These are phyloP conservation scores for Seira sanloemensis DNA, from an alignment of 2,888 invertebrate species.

Conservation along the genomic window DNA sequence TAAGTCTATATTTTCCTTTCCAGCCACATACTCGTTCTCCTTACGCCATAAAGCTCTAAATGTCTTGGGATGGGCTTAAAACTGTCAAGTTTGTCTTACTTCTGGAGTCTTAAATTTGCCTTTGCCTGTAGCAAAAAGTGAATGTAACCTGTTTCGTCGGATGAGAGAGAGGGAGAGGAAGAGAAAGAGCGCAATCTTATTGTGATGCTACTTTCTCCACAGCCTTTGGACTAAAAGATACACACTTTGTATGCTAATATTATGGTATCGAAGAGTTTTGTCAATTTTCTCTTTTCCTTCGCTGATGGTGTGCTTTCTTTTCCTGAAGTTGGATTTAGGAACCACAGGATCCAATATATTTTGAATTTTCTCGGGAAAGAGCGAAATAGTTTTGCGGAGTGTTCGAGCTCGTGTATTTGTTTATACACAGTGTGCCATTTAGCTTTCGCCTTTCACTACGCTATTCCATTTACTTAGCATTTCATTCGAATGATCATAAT, in stretches of 20 bases:
- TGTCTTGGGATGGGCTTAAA: slow-evolving; percentile 57
- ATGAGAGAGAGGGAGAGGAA: not conserved
- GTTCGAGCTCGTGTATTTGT: not conserved
- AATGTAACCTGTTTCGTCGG: not conserved
- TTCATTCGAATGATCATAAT: not conserved
- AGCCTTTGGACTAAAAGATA: not conserved
- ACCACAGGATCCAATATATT: slow-evolving; percentile 47
- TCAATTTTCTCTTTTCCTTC: slow-evolving; percentile 37
- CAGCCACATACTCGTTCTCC: not conserved
- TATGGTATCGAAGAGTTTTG: slow-evolving; percentile 33
- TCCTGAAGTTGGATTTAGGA: slow-evolving; percentile 28
- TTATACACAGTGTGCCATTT: not conserved
- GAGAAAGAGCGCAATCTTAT: not conserved
- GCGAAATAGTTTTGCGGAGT: not conserved
- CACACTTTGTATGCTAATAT: slow-evolving; percentile 37
- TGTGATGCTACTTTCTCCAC: no score
- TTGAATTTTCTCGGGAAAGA: slow-evolving; percentile 24
- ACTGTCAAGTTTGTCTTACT: slow-evolving; percentile 64
- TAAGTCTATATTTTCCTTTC: slow-evolving; percentile 39
- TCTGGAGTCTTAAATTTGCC: slow-evolving; percentile 47
- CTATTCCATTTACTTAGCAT: slow-evolving; percentile 4
- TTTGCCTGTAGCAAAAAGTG: slow-evolving; percentile 1
- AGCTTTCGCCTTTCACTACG: no score
- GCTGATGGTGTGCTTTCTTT: slow-evolving; percentile 24
- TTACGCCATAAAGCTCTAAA: slow-evolving; percentile 37